These are phyloP conservation scores for Murina feae DNA, from an alignment of 2,113 vertebrate genomes.

Conservation along the genomic window DNA sequence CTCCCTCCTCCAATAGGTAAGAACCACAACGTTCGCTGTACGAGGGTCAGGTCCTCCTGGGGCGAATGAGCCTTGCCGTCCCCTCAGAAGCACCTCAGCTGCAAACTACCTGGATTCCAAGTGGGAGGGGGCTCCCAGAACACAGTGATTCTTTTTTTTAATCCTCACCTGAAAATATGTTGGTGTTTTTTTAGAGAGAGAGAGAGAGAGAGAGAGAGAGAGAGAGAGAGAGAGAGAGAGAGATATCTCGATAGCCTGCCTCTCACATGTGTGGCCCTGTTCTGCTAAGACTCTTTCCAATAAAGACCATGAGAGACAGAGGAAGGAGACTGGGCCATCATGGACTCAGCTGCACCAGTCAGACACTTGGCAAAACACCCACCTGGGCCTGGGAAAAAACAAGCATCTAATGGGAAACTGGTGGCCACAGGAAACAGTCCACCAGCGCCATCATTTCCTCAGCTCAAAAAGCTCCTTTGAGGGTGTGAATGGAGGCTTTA, in stretches of 20 bases:
- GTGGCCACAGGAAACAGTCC: constrained; percentile 62
- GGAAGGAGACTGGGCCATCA: background rate
- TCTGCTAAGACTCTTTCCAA: background rate
- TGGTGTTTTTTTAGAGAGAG: background rate
- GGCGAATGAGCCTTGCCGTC: background rate
- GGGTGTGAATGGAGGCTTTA: constrained; percentile 72
- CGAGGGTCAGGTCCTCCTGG: fast-evolving
- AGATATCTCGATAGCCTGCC: background rate
- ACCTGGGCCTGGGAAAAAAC: constrained; percentile 57
- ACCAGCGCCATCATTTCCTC: constrained; percentile 36
- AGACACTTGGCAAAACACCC: background rate
- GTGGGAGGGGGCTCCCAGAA: background rate
- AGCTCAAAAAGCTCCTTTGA: constrained; percentile 68
- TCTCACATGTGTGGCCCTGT: background rate
- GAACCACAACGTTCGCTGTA: background rate
- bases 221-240: too few relatives aligned
- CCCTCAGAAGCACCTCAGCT: background rate
- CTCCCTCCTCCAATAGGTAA: background rate
- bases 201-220: too few relatives aligned
- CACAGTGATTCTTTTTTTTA: background rate
- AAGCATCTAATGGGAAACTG: background rate
- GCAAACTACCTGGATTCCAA: background rate
- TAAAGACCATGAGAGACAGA: background rate
- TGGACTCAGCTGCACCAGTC: background rate
- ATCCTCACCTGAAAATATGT: background rate